Base-by-base conservation (phyloP, 2,797 vertebrate genomes). In the Scleropages formosus region DNA sequence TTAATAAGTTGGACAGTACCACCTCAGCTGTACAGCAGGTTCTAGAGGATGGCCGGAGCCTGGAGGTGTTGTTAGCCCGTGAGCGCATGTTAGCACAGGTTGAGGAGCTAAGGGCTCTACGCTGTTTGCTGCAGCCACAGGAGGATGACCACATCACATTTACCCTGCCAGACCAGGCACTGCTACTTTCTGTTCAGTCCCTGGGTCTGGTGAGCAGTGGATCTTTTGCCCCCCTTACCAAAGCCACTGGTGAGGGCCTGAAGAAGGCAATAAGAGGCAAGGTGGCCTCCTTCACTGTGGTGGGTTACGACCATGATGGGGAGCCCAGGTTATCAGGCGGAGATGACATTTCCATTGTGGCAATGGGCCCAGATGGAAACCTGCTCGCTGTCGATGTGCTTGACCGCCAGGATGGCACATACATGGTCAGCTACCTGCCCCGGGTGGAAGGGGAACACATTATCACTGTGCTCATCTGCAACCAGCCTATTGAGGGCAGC, bases 101-200 rank as follows among this genome's bases (percentile, higher is more conserved):
- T 74, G 95, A 99, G 80, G 97, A 99, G 84, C 92, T 99, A 18
- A 98, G 98, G 88, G 88, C 92, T 0, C 89, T 98, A 70, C 89
- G 96, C 62, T 91, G 95, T 67, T 85, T 97, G 72, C 92, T 99
- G 79, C 96, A 97, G 88, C 95, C 96, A 0, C 97, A 99, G 79
- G 98, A 99, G 78, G 97, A 99, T 0, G 96, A 99, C 79, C 92
- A 96, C 68, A 93, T 99, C 86, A 96, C 98, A 94, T 99, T 99
- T 87, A 98, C 95, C 0, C 95, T 96, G 24, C 96, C 98, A 0
- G 98, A 99, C 83, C 96, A 98, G 90, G 94, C 96, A 0, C 79
- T 99, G 71, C 93, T 94, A 77, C 93, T 96, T 9, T 96, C 97
- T 87, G 93, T 98, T 84, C 96, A 97, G 85, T 96, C 97, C 15